These are phyloP conservation scores for Trematocara zebra DNA, from an alignment of 2,113 vertebrate genomes.

Conservation along the genomic window DNA sequence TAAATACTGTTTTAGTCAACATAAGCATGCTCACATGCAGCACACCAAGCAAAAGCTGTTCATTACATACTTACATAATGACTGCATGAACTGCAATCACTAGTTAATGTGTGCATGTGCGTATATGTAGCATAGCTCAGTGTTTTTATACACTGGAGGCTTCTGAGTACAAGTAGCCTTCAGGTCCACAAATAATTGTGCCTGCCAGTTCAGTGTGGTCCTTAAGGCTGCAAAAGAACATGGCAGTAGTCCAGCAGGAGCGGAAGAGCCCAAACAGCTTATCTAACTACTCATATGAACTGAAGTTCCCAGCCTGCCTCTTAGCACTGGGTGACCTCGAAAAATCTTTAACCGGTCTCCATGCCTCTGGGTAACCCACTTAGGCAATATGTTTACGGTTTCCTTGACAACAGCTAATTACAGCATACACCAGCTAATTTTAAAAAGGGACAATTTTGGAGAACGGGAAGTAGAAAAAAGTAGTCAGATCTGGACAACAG, in stretches of 20 bases:
- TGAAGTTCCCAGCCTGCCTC: slow-evolving; percentile 47
- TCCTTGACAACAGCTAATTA: background rate
- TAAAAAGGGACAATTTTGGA: background rate
- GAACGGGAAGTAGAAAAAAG: background rate
- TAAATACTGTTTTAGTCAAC: background rate
- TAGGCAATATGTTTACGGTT: slow-evolving; percentile 34
- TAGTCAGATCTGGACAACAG: background rate
- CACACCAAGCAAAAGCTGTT: background rate
- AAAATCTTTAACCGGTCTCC: slow-evolving; percentile 4
- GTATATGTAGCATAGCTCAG: background rate
- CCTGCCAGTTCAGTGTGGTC: slow-evolving; percentile 4
- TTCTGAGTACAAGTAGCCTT: background rate
- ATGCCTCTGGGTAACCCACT: slow-evolving; percentile 41
- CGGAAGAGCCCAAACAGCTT: background rate
- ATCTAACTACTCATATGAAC: slow-evolving; percentile 29
- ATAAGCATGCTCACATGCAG: background rate
- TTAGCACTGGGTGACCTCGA: slow-evolving; percentile 32
- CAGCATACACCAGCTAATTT: background rate
- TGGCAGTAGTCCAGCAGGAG: slow-evolving; percentile 5
- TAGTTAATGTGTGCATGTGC: background rate
- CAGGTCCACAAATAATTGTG: background rate
- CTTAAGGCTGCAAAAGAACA: background rate
- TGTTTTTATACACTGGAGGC: slow-evolving; percentile 6
- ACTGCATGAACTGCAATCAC: background rate
- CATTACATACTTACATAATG: background rate